Base-by-base conservation (phyloP, 2,797 vertebrate species). In the Lindbergichthys nudifrons region DNA sequence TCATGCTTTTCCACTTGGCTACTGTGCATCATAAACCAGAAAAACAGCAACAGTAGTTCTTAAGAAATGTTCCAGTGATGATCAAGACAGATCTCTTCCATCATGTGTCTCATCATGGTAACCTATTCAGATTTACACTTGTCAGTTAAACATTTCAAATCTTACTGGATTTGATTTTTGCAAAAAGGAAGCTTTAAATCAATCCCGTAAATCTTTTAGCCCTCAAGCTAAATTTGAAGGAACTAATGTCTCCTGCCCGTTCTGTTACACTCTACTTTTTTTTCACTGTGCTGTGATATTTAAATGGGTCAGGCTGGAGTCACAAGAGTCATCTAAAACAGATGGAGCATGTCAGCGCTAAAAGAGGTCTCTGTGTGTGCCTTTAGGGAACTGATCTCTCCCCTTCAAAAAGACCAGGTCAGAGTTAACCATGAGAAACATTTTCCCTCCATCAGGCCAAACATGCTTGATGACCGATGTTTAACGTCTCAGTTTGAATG, bases 1-100 rank as follows among this genome's bases (percentile, higher is more conserved):
- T 90, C 84, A 76, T 1, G 16, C 42, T 81, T 87, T 90, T 90
- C 87, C 91, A 80, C 52, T 80, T 51, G 15, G 65, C 59, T 45
- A 46, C 18, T 67, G 36, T 32, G 14, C 5, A 46, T 67, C 3
- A 42, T 41, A 26, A 69, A 64, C 1, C 61, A 65, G n/a, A 58
- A 61, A 70, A 80, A 64, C 26, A 47, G 21, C 16, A 14, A 52
- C 42, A 14, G 53, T 13, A 60, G 59, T 45, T 42, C n/a, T 58
- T 67, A 19, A 4, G 70, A 59, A 74, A 63, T 32, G 5, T 46
- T 14, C 23, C n/a, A 1, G n/a, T 67, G 50, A 67, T 42, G 21
- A 13, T 77, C 8, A 60, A 43, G 18, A 61, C 56, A 42, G 16
- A 71, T 18, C n/a, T 64, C 53, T 72, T 9, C 47, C 64, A 60